These are phyloP conservation scores for Molanna angustata DNA, from an alignment of 2,888 invertebrate genomes.

Conservation along the genomic window DNA sequence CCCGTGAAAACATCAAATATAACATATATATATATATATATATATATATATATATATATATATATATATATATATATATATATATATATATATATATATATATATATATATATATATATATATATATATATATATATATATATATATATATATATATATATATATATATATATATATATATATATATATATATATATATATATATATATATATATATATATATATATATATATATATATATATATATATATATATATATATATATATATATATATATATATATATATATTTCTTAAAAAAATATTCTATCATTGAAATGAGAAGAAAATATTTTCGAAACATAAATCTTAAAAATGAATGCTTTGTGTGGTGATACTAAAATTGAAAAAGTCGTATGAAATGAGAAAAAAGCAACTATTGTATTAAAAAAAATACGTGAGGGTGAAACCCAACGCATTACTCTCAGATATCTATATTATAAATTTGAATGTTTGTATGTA, in stretches of 20 bases:
- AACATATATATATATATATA: too few relatives aligned
- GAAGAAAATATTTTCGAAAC: not conserved
- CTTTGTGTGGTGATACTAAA: too few relatives aligned
- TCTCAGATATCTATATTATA: too few relatives aligned
- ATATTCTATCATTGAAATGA: not conserved
- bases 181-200: conserved; percentile 7
- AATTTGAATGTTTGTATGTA: too few relatives aligned
- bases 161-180: conserved; percentile 7
- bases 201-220: conserved; percentile 7
- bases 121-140: conserved; percentile 1
- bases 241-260: not conserved
- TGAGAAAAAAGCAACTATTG: too few relatives aligned
- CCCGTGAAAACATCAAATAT: too few relatives aligned
- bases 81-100: not conserved
- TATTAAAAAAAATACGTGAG: too few relatives aligned
- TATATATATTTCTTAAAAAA: not conserved
- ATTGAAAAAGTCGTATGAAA: too few relatives aligned
- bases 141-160: conserved; percentile 3
- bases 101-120: not conserved
- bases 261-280: conserved; percentile 3
- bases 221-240: not conserved
- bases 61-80: not conserved
- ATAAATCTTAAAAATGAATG: too few relatives aligned
- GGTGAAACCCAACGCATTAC: too few relatives aligned
- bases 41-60: not conserved